phyloP scores from a whole-genome alignment of 2,888 invertebrate genomes.

The Rambutsinella grinnellia region DNA sequence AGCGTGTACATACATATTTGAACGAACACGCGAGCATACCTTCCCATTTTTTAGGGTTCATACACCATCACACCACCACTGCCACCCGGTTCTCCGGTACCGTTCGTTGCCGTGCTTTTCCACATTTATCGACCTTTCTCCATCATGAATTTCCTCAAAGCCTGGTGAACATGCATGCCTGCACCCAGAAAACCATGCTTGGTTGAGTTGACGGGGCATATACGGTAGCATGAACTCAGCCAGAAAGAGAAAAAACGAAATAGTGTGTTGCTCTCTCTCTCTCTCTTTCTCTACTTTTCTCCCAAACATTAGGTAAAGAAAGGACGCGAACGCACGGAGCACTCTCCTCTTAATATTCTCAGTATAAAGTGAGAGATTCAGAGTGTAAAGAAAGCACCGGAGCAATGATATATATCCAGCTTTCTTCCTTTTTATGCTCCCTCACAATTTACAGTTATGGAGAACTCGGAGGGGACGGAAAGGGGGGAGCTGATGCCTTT shows the following conservation, averaged over 20 bases:
- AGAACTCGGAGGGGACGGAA: no score
- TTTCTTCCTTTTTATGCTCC: no score
- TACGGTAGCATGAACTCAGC: background rate
- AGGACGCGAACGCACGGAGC: no score
- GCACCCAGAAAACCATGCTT: constrained; percentile 25
- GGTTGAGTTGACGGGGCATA: constrained; percentile 23
- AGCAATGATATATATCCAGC: no score
- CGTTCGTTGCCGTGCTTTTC: constrained; percentile 33
- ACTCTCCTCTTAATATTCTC: no score
- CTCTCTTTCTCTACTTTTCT: no score
- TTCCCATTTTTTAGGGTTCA: background rate
- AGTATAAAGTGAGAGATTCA: no score
- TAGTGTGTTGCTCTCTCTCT: constrained; percentile 39
- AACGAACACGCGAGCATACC: no score
- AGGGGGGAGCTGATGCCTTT: no score
- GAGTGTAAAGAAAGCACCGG: no score
- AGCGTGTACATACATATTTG: background rate
- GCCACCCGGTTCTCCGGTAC: constrained; percentile 38
- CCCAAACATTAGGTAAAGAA: no score
- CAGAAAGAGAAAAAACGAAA: background rate
- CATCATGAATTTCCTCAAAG: constrained; percentile 9
- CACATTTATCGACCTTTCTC: constrained; percentile 51
- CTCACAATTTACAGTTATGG: no score
- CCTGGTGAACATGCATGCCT: constrained; percentile 18
- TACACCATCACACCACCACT: background rate